Percentiles rank a stretch among this genome's conserved stretches.
Evolutionary conservation across 2,113 vertebrate species (phyloP).

Genomic region (Buteo buteo): DNA sequence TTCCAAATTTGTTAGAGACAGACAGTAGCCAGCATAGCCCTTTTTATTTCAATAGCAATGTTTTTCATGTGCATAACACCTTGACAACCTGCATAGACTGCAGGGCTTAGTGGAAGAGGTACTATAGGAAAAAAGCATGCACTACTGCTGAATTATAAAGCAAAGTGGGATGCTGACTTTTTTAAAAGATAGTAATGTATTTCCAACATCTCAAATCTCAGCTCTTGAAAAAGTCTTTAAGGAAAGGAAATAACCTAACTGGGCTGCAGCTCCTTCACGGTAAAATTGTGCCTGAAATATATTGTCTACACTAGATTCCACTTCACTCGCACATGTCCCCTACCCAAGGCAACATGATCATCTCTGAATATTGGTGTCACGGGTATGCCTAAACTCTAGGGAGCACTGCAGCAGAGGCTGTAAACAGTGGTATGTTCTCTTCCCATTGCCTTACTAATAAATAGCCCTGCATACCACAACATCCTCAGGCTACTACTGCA

Average conservation of each 20-base stretch:
- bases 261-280: not conserved
- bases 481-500: not conserved
- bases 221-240: not conserved
- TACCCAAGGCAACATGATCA: not conserved
- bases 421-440: not conserved
- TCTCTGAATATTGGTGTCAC: not conserved
- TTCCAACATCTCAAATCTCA: not conserved
- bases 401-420: not conserved
- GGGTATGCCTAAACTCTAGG: not conserved
- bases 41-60: not conserved
- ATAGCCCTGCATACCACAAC: not conserved
- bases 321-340: not conserved
- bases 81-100: not conserved
- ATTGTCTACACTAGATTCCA: not conserved
- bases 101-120: not conserved
- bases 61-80: not conserved
- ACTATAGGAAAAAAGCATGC: no score
- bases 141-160: not conserved
- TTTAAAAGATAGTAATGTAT: not conserved
- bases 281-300: not conserved
- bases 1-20: not conserved
- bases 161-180: not conserved
- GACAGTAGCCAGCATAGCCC: not conserved
- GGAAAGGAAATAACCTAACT: not conserved
- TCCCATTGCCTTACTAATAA: not conserved